These are phyloP conservation scores for Sylvicola cinctus DNA, from an alignment of 2,888 invertebrate genomes.

Conservation along the genomic window DNA sequence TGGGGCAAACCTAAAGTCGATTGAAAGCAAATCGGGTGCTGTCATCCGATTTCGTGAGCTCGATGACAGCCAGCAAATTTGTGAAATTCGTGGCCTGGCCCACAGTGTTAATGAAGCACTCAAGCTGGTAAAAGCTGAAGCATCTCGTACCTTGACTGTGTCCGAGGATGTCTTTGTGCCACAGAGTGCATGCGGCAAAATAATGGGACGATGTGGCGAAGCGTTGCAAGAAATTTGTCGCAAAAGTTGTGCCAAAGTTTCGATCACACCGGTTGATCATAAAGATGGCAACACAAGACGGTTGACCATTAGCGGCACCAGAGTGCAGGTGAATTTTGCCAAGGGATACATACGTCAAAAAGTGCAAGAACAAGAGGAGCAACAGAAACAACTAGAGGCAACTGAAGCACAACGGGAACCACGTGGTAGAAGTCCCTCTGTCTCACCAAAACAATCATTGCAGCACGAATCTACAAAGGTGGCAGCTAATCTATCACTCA, in stretches of 20 bases:
- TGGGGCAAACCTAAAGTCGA: slow-evolving; percentile 53
- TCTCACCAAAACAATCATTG: too few species aligned
- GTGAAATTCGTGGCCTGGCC: slow-evolving; percentile 46
- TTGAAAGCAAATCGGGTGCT: slow-evolving; percentile 54
- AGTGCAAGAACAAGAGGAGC: slow-evolving; percentile 33
- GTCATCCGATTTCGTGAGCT: slow-evolving; percentile 32
- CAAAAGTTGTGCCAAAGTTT: slow-evolving; percentile 50
- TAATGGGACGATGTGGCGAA: slow-evolving; percentile 58
- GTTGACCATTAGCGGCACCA: slow-evolving; percentile 38
- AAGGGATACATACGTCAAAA: slow-evolving; percentile 48
- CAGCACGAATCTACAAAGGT: too few species aligned
- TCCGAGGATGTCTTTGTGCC: slow-evolving; percentile 48
- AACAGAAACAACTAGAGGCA: slow-evolving; percentile 28
- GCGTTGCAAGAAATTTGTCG: slow-evolving; percentile 48
- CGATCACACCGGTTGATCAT: slow-evolving; percentile 27
- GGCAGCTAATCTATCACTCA: too few species aligned
- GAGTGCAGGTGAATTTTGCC: slow-evolving; percentile 53
- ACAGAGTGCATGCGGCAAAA: slow-evolving; percentile 39
- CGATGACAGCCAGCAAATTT: slow-evolving; percentile 36
- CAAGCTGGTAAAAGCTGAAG: slow-evolving; percentile 41
- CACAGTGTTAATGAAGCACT: slow-evolving; percentile 52
- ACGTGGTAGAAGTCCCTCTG: slow-evolving; percentile 16
- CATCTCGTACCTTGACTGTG: slow-evolving; percentile 43
- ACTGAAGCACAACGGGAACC: too few species aligned
- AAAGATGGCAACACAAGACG: slow-evolving; percentile 16